Percentiles rank a stretch among this genome's conserved stretches.
phyloP scores from a whole-genome alignment of 2,113 vertebrate genomes.

The Gadus chalcogrammus region DNA sequence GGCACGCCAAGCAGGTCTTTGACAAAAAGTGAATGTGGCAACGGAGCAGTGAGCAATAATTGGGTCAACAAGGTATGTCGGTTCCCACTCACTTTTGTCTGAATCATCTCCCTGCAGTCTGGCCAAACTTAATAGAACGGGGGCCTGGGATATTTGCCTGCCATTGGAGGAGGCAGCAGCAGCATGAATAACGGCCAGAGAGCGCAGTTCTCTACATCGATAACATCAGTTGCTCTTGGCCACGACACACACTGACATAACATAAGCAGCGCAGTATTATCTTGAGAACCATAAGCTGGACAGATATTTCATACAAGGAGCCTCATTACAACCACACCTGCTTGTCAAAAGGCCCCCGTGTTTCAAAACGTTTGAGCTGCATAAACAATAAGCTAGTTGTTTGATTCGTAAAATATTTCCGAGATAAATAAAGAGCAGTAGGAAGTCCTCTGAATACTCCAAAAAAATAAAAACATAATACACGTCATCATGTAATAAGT shows the following conservation, averaged over 20 bases:
- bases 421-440: too few relatives aligned
- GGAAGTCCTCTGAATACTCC: too few relatives aligned
- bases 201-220: neutral
- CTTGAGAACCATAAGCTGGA: neutral
- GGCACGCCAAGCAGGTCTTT: slow-evolving; percentile 55
- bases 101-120: slow-evolving; percentile 56
- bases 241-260: too few relatives aligned
- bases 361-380: too few relatives aligned
- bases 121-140: slow-evolving; percentile 53
- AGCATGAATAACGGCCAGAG: neutral
- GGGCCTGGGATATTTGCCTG: slow-evolving; percentile 50
- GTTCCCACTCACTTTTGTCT: slow-evolving; percentile 50
- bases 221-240: neutral
- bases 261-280: too few relatives aligned
- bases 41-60: slow-evolving; percentile 68
- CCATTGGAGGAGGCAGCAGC: slow-evolving; percentile 25
- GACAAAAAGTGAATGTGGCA: slow-evolving; percentile 57
- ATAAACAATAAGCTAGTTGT: too few relatives aligned
- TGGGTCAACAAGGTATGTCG: slow-evolving; percentile 68
- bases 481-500: too few relatives aligned
- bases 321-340: slow-evolving; percentile 17
- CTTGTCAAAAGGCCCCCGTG: slow-evolving; percentile 28
- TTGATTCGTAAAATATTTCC: too few relatives aligned
- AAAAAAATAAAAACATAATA: too few relatives aligned
- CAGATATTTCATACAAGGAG: slow-evolving; percentile 34